Base-by-base conservation (phyloP, 2,888 invertebrate species). In the Metallyticus violacea region DNA sequence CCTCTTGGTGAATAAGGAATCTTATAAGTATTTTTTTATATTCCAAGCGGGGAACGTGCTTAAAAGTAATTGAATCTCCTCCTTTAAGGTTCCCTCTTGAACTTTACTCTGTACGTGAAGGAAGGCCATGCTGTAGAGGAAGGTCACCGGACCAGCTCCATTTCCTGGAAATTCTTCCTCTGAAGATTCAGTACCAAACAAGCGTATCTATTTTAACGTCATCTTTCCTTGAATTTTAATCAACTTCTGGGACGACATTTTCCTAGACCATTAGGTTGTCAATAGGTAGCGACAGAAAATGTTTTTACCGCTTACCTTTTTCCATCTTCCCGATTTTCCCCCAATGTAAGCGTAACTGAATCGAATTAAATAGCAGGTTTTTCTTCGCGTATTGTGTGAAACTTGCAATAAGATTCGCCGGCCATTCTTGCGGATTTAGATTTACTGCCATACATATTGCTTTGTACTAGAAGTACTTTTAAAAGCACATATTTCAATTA, bases 151-250 rank as follows among this genome's bases (percentile, higher is more conserved):
- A 62, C 40, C 40, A 62, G 40, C 15, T 62, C 40, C 15, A 22
- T 62, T 62, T 62, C 40, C 40, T 15, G 40, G 40, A 62, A 62
- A 62, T 62, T 62, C 40, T 62, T 62, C 15, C 40, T 62, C 40
- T n/a, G n/a, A n/a, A 62, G 40, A 15, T 62, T 62, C 15, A 62
- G 40, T 6, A 1, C 15, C 15, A 85, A 87, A 85, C 85, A 85
- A 81, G 85, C 30, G 79, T 81, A 25, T 30, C 85, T 85, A 27
- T 87, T 29, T 85, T 78, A 85, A 87, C 83, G 87, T 88, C 88
- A 88, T 87, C 87, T 87, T 88, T 88, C 88, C 86, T 82, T 88
- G 87, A 88, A 88, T 88, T 88, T 88, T 86, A 87, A 88, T 88
- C 86, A 88, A 84, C 84, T 77, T 81, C 25, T 29, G 77, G n/a